Conservation (phyloP, 2,888 invertebrate genomes). For the Melangyna quadrimaculata region DNA sequence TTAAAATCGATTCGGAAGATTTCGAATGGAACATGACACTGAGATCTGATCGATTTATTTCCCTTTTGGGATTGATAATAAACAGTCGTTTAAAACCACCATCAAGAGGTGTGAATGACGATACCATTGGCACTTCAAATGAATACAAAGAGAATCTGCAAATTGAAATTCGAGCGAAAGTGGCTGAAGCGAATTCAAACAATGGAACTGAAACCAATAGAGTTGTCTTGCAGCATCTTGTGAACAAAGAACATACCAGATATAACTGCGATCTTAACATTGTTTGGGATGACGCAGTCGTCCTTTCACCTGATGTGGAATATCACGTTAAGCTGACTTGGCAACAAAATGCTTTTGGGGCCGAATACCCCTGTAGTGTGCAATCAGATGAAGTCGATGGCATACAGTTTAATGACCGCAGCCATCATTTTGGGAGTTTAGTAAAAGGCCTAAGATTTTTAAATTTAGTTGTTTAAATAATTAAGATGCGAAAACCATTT, state of each 20-base stretch:
- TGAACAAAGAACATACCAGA: conserved; percentile 76
- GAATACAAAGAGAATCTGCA: conserved; percentile 78
- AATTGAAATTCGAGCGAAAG: conserved; percentile 75
- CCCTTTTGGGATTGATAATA: conserved; percentile 77
- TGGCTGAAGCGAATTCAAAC: conserved; percentile 13
- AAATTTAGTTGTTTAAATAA: conserved; percentile 74
- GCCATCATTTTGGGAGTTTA: conserved; percentile 77
- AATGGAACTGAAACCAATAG: conserved; percentile 23
- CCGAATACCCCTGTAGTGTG: conserved; percentile 80
- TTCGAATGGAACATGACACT: conserved; percentile 76
- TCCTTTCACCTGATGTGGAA: conserved; percentile 77
- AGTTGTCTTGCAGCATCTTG: conserved; percentile 75
- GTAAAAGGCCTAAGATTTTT: conserved; percentile 78
- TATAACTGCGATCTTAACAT: conserved; percentile 80
- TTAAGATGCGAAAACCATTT: not conserved
- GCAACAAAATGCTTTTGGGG: conserved; percentile 77
- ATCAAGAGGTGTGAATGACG: conserved; percentile 43
- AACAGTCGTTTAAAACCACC: conserved; percentile 79
- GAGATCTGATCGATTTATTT: conserved; percentile 78
- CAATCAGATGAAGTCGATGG: conserved; percentile 77
- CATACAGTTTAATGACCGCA: conserved; percentile 77
- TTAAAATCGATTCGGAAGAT: conserved; percentile 76
- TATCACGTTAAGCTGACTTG: conserved; percentile 78
- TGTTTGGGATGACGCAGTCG: conserved; percentile 76
- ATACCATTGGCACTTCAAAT: conserved; percentile 37